These are phyloP conservation scores for Melanotaenia pygmaea DNA, from an alignment of 2,797 vertebrate species.

Conservation along the genomic window DNA sequence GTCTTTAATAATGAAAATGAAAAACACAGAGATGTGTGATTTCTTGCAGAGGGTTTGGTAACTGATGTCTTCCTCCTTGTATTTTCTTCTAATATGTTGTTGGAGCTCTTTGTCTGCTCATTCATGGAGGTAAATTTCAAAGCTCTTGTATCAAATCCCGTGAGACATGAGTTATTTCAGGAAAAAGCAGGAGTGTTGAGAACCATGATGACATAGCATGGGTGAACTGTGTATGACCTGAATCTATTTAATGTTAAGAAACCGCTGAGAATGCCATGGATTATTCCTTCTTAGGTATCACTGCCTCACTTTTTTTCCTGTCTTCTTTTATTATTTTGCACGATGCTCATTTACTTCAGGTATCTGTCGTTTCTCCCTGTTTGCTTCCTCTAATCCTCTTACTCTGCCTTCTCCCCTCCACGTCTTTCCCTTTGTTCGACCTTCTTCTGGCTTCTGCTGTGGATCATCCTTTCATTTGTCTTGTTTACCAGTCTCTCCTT, in stretches of 20 bases:
- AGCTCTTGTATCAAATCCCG: constrained; percentile 1
- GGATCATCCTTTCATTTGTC: constrained; percentile 49
- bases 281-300: constrained; percentile 5
- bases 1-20: constrained; percentile 8
- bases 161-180: neutral
- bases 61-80: too few relatives aligned
- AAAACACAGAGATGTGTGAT: too few relatives aligned
- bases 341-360: constrained; percentile 17
- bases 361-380: constrained; percentile 16
- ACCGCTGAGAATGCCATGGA: neutral
- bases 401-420: constrained; percentile 29
- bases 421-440: constrained; percentile 38
- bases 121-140: neutral
- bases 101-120: neutral
- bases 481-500: constrained; percentile 46
- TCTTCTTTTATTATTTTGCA: constrained; percentile 9
- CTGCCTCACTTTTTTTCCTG: neutral
- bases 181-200: neutral
- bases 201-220: constrained; percentile 6
- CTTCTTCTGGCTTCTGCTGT: constrained; percentile 43
- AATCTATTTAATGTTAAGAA: constrained; percentile 26
- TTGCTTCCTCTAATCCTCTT: constrained; percentile 52
- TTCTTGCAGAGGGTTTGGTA: too few relatives aligned
- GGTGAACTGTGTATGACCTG: constrained; percentile 35
- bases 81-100: too few relatives aligned